Evolutionary conservation across 2,888 invertebrate species (phyloP), one percentile per base, ranked within the genome.

Genomic region (Phrixothrix hirtus): DNA sequence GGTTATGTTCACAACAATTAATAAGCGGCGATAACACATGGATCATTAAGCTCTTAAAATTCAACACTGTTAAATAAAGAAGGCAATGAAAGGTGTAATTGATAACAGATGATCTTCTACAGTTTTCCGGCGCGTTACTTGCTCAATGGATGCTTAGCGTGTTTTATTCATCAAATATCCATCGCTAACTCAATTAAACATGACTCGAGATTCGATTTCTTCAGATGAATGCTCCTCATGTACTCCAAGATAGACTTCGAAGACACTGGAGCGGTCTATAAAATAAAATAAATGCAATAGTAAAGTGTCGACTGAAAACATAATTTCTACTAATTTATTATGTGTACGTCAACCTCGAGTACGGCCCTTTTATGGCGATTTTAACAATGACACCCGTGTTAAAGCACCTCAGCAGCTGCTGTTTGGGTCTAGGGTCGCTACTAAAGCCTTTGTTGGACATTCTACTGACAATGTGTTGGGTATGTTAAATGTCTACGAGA

Each of bases 1-100:
- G 16, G 34, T 34, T 34, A 34, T 13, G n/a, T 14, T 14, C 15
- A 10, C 16, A 9, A 15, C 11, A 25, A 17, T 7, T 11, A 39
- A 34, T 38, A 45, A 52, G 38, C 37, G 48, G 29, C 66, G 43
- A 37, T 56, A 44, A 32, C 13, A 17, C 32, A 47, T 39, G 63
- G 70, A 67, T 71, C 73, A 73, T 73, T 73, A 71, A 68, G 64
- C 71, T 66, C 69, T 70, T 64, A 68, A 72, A 72, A 73, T 72
- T 69, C 68, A 65, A 60, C 61, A 64, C 62, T 65, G 68, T 69
- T 69, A 71, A 72, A 73, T 72, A 72, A 73, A 72, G 70, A 71
- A 72, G 68, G 68, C 71, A 73, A 72, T 71, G 72, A 71, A 72
- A 70, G 70, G 72, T 72, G 70, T 73, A 73, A 73, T 73, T 73